A percentile compares a stretch with the other conserved stretches of the same genome.
phyloP scores from a whole-genome alignment of 2,888 invertebrate genomes.

The Eupithecia vulgata region DNA sequence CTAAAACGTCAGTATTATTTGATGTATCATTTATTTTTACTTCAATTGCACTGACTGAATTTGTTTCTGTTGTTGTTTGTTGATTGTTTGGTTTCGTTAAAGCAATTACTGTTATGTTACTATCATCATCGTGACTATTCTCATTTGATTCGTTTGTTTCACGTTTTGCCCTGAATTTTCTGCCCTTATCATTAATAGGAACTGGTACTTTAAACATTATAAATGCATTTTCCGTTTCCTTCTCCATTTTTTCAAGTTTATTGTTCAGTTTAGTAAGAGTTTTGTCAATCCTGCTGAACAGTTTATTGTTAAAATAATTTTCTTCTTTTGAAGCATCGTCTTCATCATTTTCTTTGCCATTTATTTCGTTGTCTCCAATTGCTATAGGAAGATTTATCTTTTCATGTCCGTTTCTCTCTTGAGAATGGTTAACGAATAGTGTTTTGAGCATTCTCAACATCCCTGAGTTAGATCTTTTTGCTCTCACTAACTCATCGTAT shows the following conservation, averaged over 20 bases:
- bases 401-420: background rate
- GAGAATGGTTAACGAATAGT: background rate
- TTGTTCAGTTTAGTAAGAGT: background rate
- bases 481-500: background rate
- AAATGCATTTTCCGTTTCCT: background rate
- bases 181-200: background rate
- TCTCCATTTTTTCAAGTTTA: background rate
- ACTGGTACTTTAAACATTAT: background rate
- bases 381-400: background rate
- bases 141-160: background rate
- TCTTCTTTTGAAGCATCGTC: background rate
- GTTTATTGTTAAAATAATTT: background rate
- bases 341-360: background rate
- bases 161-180: background rate
- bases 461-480: background rate
- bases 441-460: background rate
- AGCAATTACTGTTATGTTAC: background rate
- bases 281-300: background rate
- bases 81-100: background rate
- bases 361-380: background rate
- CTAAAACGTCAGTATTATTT: background rate
- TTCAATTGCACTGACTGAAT: background rate
- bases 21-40: background rate
- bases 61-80: background rate
- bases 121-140: background rate